phyloP scores from a whole-genome alignment of 2,797 vertebrate species.

The Catostomus latipinnis region DNA sequence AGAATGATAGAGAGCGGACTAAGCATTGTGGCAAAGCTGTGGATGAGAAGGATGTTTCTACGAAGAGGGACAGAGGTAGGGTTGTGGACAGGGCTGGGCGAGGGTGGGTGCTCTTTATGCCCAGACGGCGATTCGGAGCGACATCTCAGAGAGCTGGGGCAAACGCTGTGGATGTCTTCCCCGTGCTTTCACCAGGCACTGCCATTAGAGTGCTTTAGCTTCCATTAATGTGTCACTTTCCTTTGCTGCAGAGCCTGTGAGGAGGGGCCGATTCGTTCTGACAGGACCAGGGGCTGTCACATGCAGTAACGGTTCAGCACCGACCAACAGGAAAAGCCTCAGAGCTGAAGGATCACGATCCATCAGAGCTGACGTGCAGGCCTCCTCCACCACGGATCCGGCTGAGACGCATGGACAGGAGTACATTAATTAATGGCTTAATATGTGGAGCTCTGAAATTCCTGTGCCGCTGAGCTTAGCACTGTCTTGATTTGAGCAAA shows the following conservation, averaged over 20 bases:
- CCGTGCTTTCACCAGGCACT: constrained; percentile 66
- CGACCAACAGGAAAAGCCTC: constrained; percentile 72
- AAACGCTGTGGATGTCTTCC: constrained; percentile 61
- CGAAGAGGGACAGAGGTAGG: constrained; percentile 36
- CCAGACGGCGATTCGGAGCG: constrained; percentile 59
- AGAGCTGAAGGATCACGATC: constrained; percentile 71
- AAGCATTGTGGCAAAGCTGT: constrained; percentile 5
- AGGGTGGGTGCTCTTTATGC: constrained; percentile 36
- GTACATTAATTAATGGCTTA: constrained; percentile 70
- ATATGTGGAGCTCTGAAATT: constrained; percentile 50
- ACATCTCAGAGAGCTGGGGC: constrained; percentile 64
- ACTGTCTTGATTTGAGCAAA: constrained; percentile 20
- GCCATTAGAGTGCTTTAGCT: constrained; percentile 77
- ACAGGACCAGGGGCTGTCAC: constrained; percentile 76
- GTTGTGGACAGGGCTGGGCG: constrained; percentile 29
- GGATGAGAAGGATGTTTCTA: constrained; percentile 27
- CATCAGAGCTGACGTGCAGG: constrained; percentile 73
- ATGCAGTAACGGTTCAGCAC: constrained; percentile 71
- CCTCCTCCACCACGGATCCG: constrained; percentile 60
- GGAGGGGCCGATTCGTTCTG: constrained; percentile 73
- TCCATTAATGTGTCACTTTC: constrained; percentile 81
- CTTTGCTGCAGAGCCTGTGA: constrained; percentile 66
- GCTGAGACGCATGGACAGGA: constrained; percentile 51
- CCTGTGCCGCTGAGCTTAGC: constrained; percentile 36
- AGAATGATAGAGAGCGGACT: not conserved